Percentiles rank a stretch among this genome's conserved stretches.
These are phyloP conservation scores for Pluvianellus socialis DNA, from an alignment of 2,113 vertebrate genomes.

Conservation along the genomic window DNA sequence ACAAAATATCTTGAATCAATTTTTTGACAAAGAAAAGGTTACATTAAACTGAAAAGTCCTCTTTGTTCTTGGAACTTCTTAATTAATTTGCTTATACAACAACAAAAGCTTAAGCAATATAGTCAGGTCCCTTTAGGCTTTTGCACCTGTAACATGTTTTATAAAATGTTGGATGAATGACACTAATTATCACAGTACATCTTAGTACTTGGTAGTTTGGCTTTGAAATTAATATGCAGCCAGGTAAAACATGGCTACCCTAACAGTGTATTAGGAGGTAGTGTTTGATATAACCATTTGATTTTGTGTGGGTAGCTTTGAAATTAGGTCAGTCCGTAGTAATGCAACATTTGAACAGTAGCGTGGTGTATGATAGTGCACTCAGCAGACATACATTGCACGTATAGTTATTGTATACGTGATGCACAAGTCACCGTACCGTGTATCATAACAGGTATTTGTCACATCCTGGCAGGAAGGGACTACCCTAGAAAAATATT, in stretches of 20 bases:
- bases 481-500: neutral
- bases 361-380: neutral
- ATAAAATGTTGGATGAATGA: neutral
- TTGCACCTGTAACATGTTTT: neutral
- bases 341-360: neutral
- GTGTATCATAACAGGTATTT: neutral
- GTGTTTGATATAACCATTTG: neutral
- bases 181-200: neutral
- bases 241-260: neutral
- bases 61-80: neutral
- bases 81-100: neutral
- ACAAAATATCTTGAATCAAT: neutral
- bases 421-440: neutral
- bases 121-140: neutral
- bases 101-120: neutral
- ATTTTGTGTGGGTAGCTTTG: neutral
- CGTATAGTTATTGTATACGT: neutral
- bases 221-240: neutral
- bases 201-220: neutral
- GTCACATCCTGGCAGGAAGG: neutral
- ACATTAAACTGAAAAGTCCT: neutral
- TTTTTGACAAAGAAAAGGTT: neutral
- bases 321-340: slow-evolving; percentile 17
- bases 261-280: neutral
- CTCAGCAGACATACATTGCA: neutral